Evolutionary conservation across 2,888 invertebrate species (phyloP).

Genomic region (Tiphia femorata): DNA sequence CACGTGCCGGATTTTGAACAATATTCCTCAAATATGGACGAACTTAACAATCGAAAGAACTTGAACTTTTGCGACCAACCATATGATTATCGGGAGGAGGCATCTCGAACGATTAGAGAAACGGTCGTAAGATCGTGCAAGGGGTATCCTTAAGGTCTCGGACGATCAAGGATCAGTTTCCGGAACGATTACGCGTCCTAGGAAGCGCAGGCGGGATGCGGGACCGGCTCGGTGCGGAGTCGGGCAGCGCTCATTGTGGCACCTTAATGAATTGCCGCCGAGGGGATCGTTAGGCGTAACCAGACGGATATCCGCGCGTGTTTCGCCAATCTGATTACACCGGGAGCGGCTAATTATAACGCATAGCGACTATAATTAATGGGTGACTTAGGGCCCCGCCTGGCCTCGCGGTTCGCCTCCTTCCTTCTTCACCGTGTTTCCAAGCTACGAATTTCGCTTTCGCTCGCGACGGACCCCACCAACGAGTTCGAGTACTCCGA

Average conservation of each 20-base stretch:
- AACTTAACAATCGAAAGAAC: too few relatives aligned
- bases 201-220: too few relatives aligned
- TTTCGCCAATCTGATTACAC: slow-evolving; percentile 58
- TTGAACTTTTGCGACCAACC: too few relatives aligned
- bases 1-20: too few relatives aligned
- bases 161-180: slow-evolving; percentile 44
- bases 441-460: too few relatives aligned
- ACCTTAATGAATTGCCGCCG: slow-evolving; percentile 61
- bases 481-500: too few relatives aligned
- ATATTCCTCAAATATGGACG: too few relatives aligned
- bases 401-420: slow-evolving; percentile 12
- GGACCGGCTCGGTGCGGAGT: slow-evolving; percentile 16
- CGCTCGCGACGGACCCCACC: too few relatives aligned
- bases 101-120: too few relatives aligned
- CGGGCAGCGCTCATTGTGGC: slow-evolving; percentile 23
- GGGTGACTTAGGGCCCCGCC: slow-evolving; percentile 40
- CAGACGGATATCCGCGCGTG: slow-evolving; percentile 56
- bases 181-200: slow-evolving; percentile 40
- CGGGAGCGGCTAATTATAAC: slow-evolving; percentile 61
- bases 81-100: too few relatives aligned
- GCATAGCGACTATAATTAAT: slow-evolving; percentile 58
- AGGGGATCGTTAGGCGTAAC: slow-evolving; percentile 62
- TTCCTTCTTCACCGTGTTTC: slow-evolving; percentile 8
- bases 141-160: too few relatives aligned
- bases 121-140: too few relatives aligned